Evolutionary conservation across 2,113 vertebrate genomes (phyloP), one percentile per base, ranked within the genome.

Genomic region (Lasiurus borealis): DNA sequence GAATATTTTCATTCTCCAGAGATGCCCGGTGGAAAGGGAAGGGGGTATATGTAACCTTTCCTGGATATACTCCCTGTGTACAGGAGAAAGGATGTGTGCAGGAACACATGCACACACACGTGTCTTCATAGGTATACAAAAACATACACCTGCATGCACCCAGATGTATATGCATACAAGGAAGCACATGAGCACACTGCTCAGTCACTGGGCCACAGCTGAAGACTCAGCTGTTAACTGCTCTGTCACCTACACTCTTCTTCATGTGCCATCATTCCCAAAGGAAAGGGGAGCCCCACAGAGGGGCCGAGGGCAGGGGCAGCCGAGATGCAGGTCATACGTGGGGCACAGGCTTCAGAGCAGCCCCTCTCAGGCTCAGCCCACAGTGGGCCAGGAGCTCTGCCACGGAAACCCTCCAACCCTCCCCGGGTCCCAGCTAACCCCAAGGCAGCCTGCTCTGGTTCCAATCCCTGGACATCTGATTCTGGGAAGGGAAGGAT

Each of bases 1-100:
- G 36, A 48, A 34, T 4, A 14, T 34, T 66, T 48, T 36, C 23
- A 6, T 0, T 1, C 46, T 12, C 10, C 44, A 52, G 31, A 27
- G 86, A n/a, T 1, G 14, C 29, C 29, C 2, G 0, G 86, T 0
- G 0, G 29, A 4, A 23, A 4, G 34, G 66, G 54, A 62, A 18
- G 14, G 14, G 40, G 2, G 1, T 50, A 15, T 21, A 19, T 14
- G 23, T 19, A 10, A 21, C 2, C 16, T 31, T 23, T 72, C 29
- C 85, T 4, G 52, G 52, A 10, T 2, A 27, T 2, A 25, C 27
- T 8, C 25, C 84, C 48, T 0, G 1, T 4, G 2, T 54, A 25
- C 34, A 21, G 68, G n/a, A 57, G 27, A 5, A 23, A 59, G 52
- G 50, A 6, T 6, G 27, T 21, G 16, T 46, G 57, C 52, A 59